phyloP scores from a whole-genome alignment of 2,797 vertebrate species.

The Spinus pinus region DNA sequence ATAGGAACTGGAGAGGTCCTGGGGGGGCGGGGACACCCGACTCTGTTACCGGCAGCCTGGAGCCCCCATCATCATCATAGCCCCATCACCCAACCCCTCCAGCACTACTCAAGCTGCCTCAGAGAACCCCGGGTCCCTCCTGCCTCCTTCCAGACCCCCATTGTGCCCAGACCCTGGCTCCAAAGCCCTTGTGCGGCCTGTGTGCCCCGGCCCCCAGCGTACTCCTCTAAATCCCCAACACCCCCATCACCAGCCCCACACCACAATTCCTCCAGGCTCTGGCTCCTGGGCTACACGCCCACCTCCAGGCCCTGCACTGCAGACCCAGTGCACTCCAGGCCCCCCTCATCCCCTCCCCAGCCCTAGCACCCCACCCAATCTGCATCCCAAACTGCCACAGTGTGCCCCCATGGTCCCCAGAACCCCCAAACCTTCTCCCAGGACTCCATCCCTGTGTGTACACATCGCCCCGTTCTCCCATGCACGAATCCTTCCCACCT shows the following conservation, averaged over 20 bases:
- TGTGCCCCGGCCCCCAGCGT: accelerated
- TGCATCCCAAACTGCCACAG: no score
- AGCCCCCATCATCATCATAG: background rate
- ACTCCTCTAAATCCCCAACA: no score
- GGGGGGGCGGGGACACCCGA: background rate
- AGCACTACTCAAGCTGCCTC: no score
- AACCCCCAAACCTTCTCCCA: background rate
- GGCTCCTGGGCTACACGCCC: accelerated
- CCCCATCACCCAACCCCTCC: background rate
- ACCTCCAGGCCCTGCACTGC: accelerated
- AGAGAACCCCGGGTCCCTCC: background rate
- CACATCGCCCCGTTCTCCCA: accelerated
- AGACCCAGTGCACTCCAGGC: background rate
- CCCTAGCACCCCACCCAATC: background rate
- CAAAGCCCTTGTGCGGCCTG: no score
- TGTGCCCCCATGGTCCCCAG: accelerated
- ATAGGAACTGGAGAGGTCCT: conserved; percentile 69
- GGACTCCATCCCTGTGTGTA: accelerated
- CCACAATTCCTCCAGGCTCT: background rate
- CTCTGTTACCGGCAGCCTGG: background rate
- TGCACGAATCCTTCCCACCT: background rate
- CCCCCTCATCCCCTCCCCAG: background rate
- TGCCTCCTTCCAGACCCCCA: background rate
- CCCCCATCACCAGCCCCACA: background rate
- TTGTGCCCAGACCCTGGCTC: background rate